Evolutionary conservation across 2,797 vertebrate species (phyloP).

Genomic region (Paguma larvata): DNA sequence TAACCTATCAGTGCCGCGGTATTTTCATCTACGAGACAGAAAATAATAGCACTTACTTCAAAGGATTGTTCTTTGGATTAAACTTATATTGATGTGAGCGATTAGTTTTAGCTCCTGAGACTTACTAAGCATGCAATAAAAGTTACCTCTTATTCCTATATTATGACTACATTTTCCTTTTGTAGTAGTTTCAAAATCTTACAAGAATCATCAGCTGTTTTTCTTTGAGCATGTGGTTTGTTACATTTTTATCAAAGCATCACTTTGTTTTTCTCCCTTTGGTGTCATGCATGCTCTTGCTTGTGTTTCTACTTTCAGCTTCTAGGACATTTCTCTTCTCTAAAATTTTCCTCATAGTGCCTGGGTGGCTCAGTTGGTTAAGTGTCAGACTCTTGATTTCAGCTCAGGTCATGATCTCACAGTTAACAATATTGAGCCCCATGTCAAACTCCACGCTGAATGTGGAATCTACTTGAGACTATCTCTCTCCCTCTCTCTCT

Average conservation of each 20-base stretch:
- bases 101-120: background rate
- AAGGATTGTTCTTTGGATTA: conserved; percentile 1
- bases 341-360: background rate
- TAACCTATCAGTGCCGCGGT: background rate
- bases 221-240: background rate
- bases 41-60: background rate
- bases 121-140: background rate
- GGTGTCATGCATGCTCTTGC: background rate
- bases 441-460: too few species aligned
- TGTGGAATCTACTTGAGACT: too few species aligned
- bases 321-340: background rate
- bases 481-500: too few species aligned
- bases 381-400: too few species aligned
- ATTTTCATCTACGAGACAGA: background rate
- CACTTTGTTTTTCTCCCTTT: background rate
- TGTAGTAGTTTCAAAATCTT: background rate
- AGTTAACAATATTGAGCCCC: too few species aligned
- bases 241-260: background rate
- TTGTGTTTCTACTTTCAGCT: background rate
- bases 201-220: background rate
- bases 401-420: too few species aligned
- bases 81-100: background rate
- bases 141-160: background rate
- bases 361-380: too few species aligned
- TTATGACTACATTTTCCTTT: background rate